Evolutionary conservation across 2,888 invertebrate species (phyloP).

Genomic region (Agrotis clavis): DNA sequence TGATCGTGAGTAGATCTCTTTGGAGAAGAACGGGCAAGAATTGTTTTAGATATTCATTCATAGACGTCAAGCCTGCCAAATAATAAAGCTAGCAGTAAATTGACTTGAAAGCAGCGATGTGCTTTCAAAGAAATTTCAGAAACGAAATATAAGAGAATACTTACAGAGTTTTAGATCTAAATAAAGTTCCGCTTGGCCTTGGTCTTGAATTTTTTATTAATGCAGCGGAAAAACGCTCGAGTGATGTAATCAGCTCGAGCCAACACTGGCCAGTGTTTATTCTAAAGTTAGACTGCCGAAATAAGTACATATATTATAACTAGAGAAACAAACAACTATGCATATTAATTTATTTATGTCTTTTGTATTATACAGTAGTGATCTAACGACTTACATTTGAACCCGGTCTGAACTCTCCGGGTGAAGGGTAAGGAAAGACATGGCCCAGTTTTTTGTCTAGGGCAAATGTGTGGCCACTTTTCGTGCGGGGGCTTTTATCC

Average conservation of each 20-base stretch:
- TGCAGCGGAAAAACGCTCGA: constrained; percentile 30
- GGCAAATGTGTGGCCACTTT: constrained; percentile 51
- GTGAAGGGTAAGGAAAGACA: constrained; percentile 73
- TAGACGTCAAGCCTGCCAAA: not conserved
- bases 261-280: constrained; percentile 29
- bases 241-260: constrained; percentile 54
- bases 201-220: constrained; percentile 47
- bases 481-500: constrained; percentile 47
- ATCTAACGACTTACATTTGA: constrained; percentile 76
- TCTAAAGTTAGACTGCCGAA: constrained; percentile 40
- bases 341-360: constrained; percentile 61
- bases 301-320: constrained; percentile 28
- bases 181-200: constrained; percentile 53
- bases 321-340: constrained; percentile 40
- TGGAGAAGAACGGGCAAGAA: no score
- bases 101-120: not conserved
- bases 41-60: not conserved
- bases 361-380: constrained; percentile 68
- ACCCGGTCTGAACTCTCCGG: constrained; percentile 72
- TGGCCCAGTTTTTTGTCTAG: constrained; percentile 70
- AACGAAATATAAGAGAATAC: constrained; percentile 23
- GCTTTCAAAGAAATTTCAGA: constrained; percentile 19
- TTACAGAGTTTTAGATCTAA: constrained; percentile 38
- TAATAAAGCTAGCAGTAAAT: constrained; percentile 1
- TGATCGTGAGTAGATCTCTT: no score